A percentile compares a stretch with the other conserved stretches of the same genome.
phyloP scores from a whole-genome alignment of 2,888 invertebrate genomes.

The Rhynchonema sp. region DNA sequence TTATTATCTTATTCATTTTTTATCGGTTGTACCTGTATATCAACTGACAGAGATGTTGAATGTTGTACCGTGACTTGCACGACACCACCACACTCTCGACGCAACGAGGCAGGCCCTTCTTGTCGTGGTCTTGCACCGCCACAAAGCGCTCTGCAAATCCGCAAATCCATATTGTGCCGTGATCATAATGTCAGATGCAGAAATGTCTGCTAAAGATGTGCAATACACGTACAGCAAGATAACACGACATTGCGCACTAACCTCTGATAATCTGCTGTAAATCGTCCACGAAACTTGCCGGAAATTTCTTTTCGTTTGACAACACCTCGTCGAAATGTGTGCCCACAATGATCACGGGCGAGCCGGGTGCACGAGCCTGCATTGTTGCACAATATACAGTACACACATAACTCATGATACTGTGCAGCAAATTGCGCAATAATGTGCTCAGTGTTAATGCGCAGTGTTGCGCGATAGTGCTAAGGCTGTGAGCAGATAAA shows the following conservation, averaged over 20 bases:
- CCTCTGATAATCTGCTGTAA: conserved; percentile 69
- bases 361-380: conserved; percentile 77
- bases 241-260: conserved; percentile 15
- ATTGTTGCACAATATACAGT: conserved; percentile 3
- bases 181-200: conserved; percentile 21
- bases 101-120: conserved; percentile 57
- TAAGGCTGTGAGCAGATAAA: no score
- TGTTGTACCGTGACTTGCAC: conserved; percentile 67
- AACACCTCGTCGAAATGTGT: conserved; percentile 67
- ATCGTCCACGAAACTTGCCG: conserved; percentile 45
- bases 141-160: conserved; percentile 45
- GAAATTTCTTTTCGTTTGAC: conserved; percentile 43
- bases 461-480: no score
- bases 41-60: conserved; percentile 65
- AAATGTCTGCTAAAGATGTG: no score
- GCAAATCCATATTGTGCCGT: conserved; percentile 73
- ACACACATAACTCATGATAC: no score
- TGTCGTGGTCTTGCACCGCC: conserved; percentile 81
- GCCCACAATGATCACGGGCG: conserved; percentile 84
- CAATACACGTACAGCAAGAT: neutral
- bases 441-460: no score
- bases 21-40: no score
- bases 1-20: conserved; percentile 47
- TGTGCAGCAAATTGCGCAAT: no score
- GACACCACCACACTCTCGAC: conserved; percentile 78